Evolutionary conservation across 2,888 invertebrate genomes (phyloP).

Genomic region (Serrognathus titanus): DNA sequence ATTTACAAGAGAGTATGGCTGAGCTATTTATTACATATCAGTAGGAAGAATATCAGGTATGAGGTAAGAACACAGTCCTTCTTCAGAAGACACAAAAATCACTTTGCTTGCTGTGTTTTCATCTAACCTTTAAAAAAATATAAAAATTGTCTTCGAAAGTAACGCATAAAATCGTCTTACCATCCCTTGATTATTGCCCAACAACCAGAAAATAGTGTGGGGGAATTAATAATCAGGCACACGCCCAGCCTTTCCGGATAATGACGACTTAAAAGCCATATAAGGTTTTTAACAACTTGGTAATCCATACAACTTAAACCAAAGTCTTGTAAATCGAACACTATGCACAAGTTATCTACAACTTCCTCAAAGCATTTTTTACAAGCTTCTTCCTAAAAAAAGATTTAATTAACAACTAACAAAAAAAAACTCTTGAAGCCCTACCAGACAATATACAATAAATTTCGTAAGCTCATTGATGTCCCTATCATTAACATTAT

Average conservation of each 20-base stretch:
- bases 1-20: background rate
- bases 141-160: background rate
- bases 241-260: constrained; percentile 76
- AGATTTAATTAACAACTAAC: background rate
- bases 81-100: constrained; percentile 65
- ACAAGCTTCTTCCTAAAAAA: constrained; percentile 68
- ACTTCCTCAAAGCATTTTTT: constrained; percentile 77
- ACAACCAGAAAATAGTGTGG: constrained; percentile 71
- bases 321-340: constrained; percentile 73
- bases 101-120: constrained; percentile 77
- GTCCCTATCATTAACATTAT: constrained; percentile 67
- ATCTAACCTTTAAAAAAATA: constrained; percentile 59
- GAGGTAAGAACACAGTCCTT: constrained; percentile 68
- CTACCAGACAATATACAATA: constrained; percentile 71
- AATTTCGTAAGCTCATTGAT: constrained; percentile 76
- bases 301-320: constrained; percentile 77
- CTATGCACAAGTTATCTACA: constrained; percentile 73
- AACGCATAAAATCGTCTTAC: constrained; percentile 45
- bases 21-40: constrained; percentile 53
- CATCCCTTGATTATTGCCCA: constrained; percentile 76
- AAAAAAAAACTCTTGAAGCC: constrained; percentile 27
- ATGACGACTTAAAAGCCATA: constrained; percentile 72
- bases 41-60: constrained; percentile 76
- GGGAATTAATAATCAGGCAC: constrained; percentile 72
- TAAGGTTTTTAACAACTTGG: constrained; percentile 73